Conservation (phyloP, 1,140 invertebrate genomes). For the Chymomyza costata region DNA sequence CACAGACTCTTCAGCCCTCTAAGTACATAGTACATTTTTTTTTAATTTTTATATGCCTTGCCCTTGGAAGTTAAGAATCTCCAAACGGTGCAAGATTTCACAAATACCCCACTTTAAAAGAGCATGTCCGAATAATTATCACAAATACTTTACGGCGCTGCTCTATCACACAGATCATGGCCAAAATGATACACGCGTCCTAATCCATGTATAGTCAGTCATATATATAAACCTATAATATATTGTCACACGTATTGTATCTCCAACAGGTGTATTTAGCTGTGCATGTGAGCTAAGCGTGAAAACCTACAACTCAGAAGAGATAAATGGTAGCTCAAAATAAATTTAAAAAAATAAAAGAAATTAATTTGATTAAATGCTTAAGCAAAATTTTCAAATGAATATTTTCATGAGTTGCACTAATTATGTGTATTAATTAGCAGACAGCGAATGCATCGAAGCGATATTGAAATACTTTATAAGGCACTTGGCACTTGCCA, state of each 20-base stretch:
- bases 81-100: no score
- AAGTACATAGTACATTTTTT: no score
- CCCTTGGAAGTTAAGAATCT: no score
- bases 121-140: slow-evolving; percentile 30
- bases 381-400: neutral
- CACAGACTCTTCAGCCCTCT: no score
- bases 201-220: no score
- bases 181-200: slow-evolving; percentile 30
- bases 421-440: no score
- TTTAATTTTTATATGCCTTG: no score
- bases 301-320: slow-evolving; percentile 30
- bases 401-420: no score
- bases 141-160: slow-evolving; percentile 6
- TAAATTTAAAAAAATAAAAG: slow-evolving; percentile 14
- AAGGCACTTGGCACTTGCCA: slow-evolving; percentile 24
- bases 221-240: no score
- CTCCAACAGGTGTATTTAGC: no score
- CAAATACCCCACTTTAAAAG: no score
- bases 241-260: no score
- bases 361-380: slow-evolving; percentile 11
- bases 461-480: slow-evolving; percentile 27
- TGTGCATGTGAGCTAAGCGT: slow-evolving; percentile 46
- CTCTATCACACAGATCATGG: slow-evolving; percentile 32
- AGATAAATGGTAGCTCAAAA: slow-evolving; percentile 46
- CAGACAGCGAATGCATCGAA: slow-evolving; percentile 10